phyloP scores from a whole-genome alignment of 2,113 vertebrate genomes.

The Castor canadensis region DNA sequence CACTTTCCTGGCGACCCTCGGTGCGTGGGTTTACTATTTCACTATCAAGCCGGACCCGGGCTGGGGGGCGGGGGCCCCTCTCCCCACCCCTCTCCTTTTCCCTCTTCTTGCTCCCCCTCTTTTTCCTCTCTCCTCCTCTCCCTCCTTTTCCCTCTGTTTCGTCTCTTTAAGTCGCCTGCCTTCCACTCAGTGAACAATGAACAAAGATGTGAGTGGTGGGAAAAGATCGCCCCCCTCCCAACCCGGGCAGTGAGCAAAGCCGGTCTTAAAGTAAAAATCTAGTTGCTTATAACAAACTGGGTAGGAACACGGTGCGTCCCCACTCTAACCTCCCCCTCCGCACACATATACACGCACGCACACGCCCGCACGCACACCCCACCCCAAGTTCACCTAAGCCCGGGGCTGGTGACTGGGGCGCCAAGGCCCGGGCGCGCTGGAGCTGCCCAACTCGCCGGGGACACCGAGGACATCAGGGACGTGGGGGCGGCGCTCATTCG shows the following conservation, averaged over 20 bases:
- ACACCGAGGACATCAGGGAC: background rate
- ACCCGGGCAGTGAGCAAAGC: slow-evolving; percentile 82
- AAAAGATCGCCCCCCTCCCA: slow-evolving; percentile 60
- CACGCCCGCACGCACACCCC: slow-evolving; percentile 2
- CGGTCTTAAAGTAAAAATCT: slow-evolving; percentile 83
- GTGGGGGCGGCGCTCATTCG: background rate
- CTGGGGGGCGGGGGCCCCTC: slow-evolving; percentile 55
- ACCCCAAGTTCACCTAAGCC: slow-evolving; percentile 79
- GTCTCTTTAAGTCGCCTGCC: slow-evolving; percentile 80
- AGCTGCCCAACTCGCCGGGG: background rate
- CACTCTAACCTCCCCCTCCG: background rate
- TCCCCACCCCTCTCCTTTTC: background rate
- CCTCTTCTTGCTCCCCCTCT: slow-evolving; percentile 23
- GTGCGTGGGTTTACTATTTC: slow-evolving; percentile 83
- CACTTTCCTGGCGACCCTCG: slow-evolving; percentile 86
- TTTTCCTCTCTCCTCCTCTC: background rate
- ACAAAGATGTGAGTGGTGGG: slow-evolving; percentile 86
- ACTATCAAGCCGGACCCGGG: slow-evolving; percentile 78
- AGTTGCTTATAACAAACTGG: slow-evolving; percentile 82
- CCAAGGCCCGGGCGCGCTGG: slow-evolving; percentile 10
- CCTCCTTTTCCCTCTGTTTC: slow-evolving; percentile 56
- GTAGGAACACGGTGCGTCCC: slow-evolving; percentile 76
- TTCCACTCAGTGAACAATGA: slow-evolving; percentile 87
- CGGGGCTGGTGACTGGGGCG: slow-evolving; percentile 36
- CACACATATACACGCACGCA: background rate